Evolutionary conservation across 1,140 invertebrate species (phyloP).

Genomic region (Venturia canescens): DNA sequence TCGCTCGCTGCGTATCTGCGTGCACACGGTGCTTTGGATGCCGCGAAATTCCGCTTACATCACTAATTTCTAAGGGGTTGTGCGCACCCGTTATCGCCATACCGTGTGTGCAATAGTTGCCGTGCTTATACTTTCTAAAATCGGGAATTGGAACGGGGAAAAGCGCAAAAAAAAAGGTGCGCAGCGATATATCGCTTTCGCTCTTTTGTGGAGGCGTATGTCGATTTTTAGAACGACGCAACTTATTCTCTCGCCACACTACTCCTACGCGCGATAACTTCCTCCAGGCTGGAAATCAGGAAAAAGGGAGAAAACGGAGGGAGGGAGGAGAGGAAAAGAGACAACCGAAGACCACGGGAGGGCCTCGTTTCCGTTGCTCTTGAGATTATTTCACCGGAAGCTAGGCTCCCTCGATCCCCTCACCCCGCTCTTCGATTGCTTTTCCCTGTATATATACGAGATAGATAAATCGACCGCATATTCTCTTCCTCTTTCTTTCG

Average conservation of each 20-base stretch:
- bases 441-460: slow-evolving; percentile 47
- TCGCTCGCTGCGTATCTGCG: too few species aligned
- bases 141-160: too few species aligned
- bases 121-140: too few species aligned
- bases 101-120: too few species aligned
- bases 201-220: neutral
- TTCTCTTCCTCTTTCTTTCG: neutral
- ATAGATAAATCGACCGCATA: slow-evolving; percentile 50
- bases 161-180: too few species aligned
- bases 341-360: slow-evolving; percentile 42
- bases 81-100: too few species aligned
- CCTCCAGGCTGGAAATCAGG: slow-evolving; percentile 4
- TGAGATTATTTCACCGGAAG: slow-evolving; percentile 45
- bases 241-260: too few species aligned
- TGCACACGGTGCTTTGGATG: too few species aligned
- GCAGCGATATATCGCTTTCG: too few species aligned
- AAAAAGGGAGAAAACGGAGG: slow-evolving; percentile 1
- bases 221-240: neutral
- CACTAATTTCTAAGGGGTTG: too few species aligned
- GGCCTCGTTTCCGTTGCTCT: slow-evolving; percentile 50
- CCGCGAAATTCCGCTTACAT: too few species aligned
- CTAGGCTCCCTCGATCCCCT: too few species aligned
- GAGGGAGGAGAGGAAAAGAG: slow-evolving; percentile 20
- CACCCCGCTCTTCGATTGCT: slow-evolving; percentile 11
- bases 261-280: slow-evolving; percentile 38